Evolutionary conservation across 2,113 vertebrate genomes (phyloP).

Genomic region (Sorex fumeus): DNA sequence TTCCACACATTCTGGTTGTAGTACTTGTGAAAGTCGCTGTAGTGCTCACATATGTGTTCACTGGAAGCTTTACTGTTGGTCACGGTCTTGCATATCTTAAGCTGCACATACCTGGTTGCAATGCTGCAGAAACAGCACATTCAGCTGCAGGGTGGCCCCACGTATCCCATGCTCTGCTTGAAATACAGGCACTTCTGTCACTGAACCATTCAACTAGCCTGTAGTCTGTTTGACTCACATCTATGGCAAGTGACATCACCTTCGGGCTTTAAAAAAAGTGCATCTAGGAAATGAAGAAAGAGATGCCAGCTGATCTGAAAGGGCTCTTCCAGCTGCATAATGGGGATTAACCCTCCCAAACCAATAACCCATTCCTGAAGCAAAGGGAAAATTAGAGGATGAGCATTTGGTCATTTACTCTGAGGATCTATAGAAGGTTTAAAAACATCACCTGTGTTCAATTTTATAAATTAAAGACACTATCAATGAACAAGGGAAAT

Average conservation of each 20-base stretch:
- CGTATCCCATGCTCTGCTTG: too few species aligned
- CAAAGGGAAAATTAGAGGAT: not conserved
- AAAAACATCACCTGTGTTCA: not conserved
- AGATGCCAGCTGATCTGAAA: not conserved
- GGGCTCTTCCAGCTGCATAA: not conserved
- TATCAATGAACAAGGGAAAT: slow-evolving; percentile 29
- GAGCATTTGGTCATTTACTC: not conserved
- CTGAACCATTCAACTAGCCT: too few species aligned
- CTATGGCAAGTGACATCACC: not conserved
- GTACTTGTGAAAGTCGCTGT: too few species aligned
- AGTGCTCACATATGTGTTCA: too few species aligned
- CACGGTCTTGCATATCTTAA: too few species aligned
- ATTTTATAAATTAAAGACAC: slow-evolving; percentile 58
- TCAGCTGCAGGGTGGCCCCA: too few species aligned
- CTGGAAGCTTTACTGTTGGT: too few species aligned
- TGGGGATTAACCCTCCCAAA: not conserved
- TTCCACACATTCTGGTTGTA: too few species aligned
- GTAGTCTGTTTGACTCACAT: not conserved
- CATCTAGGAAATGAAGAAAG: not conserved
- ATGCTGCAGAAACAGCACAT: too few species aligned
- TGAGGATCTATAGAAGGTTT: slow-evolving; percentile 16
- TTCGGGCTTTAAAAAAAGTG: not conserved
- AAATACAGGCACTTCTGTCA: too few species aligned
- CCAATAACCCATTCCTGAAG: not conserved
- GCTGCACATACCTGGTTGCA: too few species aligned